Percentiles rank a stretch among this genome's conserved stretches.
These are phyloP conservation scores for Odontocerum albicorne DNA, from an alignment of 2,888 invertebrate species.

Conservation along the genomic window DNA sequence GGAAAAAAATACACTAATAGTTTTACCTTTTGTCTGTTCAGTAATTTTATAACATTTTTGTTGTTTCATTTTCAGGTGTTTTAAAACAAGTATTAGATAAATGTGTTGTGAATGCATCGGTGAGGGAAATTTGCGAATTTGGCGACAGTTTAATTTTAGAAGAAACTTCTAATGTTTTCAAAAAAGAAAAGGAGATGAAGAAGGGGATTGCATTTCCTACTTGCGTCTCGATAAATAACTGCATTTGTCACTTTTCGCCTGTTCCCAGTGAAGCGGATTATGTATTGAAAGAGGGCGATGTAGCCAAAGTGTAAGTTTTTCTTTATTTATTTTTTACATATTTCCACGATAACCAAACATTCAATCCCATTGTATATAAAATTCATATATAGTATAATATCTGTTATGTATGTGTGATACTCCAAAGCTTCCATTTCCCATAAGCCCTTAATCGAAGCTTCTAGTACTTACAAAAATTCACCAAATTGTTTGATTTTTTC, in stretches of 20 bases:
- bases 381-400: not conserved
- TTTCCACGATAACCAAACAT: too few species aligned
- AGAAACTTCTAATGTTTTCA: slow-evolving; percentile 95
- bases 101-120: slow-evolving; percentile 86
- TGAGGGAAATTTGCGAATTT: slow-evolving; percentile 87
- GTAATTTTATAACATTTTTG: too few species aligned
- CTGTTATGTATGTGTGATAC: not conserved
- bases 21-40: too few species aligned
- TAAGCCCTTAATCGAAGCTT: not conserved
- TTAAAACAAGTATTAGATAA: slow-evolving; percentile 85
- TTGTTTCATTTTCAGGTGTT: slow-evolving; percentile 64
- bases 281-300: slow-evolving; percentile 84
- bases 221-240: slow-evolving; percentile 97
- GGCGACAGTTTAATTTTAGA: slow-evolving; percentile 87
- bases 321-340: slow-evolving; percentile 42
- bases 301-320: slow-evolving; percentile 91
- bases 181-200: slow-evolving; percentile 97
- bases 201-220: slow-evolving; percentile 99
- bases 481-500: too few species aligned
- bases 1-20: too few species aligned
- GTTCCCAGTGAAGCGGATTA: slow-evolving; percentile 90
- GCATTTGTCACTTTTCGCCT: slow-evolving; percentile 98
- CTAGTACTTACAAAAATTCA: not conserved
- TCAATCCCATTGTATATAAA: too few species aligned
- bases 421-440: not conserved